These are phyloP conservation scores for Andrena chrysosceles DNA, from an alignment of 2,888 invertebrate species.

Conservation along the genomic window DNA sequence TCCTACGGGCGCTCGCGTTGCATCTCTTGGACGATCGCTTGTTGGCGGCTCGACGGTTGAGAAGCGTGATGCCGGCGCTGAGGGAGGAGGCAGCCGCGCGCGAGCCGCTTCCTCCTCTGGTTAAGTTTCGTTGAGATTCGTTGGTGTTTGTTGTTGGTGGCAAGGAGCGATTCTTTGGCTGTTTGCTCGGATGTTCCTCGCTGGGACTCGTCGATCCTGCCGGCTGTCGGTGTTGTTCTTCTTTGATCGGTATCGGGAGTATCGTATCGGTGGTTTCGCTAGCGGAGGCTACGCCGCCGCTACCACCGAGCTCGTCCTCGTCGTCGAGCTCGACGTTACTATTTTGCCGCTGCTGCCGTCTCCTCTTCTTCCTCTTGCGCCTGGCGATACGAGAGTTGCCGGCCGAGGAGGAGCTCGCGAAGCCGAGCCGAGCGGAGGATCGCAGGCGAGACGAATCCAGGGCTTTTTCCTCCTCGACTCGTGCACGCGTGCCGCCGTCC, in stretches of 20 bases:
- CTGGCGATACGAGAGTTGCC: slow-evolving; percentile 65
- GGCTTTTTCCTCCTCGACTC: slow-evolving; percentile 77
- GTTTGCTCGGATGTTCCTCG: slow-evolving; percentile 41
- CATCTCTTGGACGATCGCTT: slow-evolving; percentile 72
- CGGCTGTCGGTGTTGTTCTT: slow-evolving; percentile 39
- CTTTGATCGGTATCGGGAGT: slow-evolving; percentile 12
- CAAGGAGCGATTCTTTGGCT: slow-evolving; percentile 44
- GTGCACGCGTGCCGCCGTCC: slow-evolving; percentile 75
- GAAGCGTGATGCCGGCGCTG: slow-evolving; percentile 69
- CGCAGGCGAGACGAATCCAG: slow-evolving; percentile 76
- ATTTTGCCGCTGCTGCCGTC: slow-evolving; percentile 59
- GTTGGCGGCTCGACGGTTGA: slow-evolving; percentile 63
- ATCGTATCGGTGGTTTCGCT: slow-evolving; percentile 7
- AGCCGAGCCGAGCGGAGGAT: slow-evolving; percentile 72
- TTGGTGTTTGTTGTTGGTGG: slow-evolving; percentile 37
- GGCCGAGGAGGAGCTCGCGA: slow-evolving; percentile 59
- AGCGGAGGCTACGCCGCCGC: slow-evolving; percentile 10
- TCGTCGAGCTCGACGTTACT: slow-evolving; percentile 56
- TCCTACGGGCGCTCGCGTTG: slow-evolving; percentile 71
- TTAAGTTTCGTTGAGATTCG: slow-evolving; percentile 51
- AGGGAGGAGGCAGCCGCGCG: slow-evolving; percentile 69
- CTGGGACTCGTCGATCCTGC: slow-evolving; percentile 18
- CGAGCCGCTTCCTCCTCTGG: slow-evolving; percentile 68
- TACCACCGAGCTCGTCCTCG: slow-evolving; percentile 44
- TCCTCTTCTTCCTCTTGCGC: slow-evolving; percentile 70